These are phyloP conservation scores for Uloborus plumipes DNA, from an alignment of 2,888 invertebrate species.

Conservation along the genomic window DNA sequence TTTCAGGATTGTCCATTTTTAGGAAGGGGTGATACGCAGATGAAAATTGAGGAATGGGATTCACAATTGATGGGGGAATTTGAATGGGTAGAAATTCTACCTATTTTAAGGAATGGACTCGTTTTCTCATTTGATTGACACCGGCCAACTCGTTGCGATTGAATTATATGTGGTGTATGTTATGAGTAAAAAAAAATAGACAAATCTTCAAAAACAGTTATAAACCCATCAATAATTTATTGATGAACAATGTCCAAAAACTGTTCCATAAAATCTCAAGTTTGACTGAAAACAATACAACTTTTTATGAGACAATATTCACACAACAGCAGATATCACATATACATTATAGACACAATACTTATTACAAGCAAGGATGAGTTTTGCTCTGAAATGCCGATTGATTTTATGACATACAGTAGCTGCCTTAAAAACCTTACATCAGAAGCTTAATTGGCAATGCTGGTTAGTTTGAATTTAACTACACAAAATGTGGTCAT, in stretches of 20 bases:
- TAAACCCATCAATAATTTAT: conserved; percentile 61
- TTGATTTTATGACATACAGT: conserved; percentile 57
- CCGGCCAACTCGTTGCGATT: too few relatives aligned
- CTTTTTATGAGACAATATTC: conserved; percentile 59
- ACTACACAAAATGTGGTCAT: conserved; percentile 46
- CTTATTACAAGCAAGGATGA: conserved; percentile 57
- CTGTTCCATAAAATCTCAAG: conserved; percentile 58
- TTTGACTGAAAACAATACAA: conserved; percentile 60
- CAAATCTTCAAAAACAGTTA: conserved; percentile 27
- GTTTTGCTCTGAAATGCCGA: conserved; percentile 57
- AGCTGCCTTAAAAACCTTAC: conserved; percentile 59
- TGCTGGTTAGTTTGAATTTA: conserved; percentile 56
- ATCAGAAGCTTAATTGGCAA: conserved; percentile 54
- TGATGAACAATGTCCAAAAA: conserved; percentile 60
- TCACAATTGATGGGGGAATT: too few relatives aligned
- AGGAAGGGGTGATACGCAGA: too few relatives aligned
- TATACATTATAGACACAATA: conserved; percentile 46
- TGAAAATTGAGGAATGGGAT: too few relatives aligned
- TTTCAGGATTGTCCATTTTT: too few relatives aligned
- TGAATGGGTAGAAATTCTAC: too few relatives aligned
- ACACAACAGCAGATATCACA: conserved; percentile 48
- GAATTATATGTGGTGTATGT: neutral
- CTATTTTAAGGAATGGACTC: too few relatives aligned
- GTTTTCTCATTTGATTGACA: too few relatives aligned
- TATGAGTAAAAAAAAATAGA: conserved; percentile 1